Evolutionary conservation across 2,888 invertebrate genomes (phyloP).

Genomic region (Amphiduros pacificus): DNA sequence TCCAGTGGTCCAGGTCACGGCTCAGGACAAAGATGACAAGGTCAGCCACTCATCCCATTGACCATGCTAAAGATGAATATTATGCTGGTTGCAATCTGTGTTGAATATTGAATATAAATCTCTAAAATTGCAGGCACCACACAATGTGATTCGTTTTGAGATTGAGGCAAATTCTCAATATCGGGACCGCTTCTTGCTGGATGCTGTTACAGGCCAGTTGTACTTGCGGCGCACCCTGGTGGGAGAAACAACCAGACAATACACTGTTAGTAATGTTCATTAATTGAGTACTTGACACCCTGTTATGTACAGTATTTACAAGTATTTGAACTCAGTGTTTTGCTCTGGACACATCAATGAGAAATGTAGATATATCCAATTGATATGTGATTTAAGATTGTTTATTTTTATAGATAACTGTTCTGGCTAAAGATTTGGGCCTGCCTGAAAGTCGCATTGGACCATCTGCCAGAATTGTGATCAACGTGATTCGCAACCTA

Average conservation of each 20-base stretch:
- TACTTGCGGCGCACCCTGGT: conserved; percentile 59
- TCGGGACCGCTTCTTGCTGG: conserved; percentile 70
- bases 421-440: conserved; percentile 25
- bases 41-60: conserved; percentile 14
- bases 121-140: conserved; percentile 26
- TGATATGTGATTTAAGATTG: not conserved
- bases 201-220: conserved; percentile 83
- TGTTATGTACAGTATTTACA: not conserved
- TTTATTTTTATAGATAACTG: conserved; percentile 15
- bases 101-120: too few species aligned
- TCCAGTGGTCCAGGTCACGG: conserved; percentile 26
- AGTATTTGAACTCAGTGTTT: not conserved
- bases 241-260: conserved; percentile 24
- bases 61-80: too few species aligned
- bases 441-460: conserved; percentile 17
- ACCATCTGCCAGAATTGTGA: conserved; percentile 28
- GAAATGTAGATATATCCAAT: not conserved
- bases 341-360: not conserved
- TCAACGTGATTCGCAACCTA: conserved; percentile 43
- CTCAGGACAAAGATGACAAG: conserved; percentile 25
- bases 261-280: conserved; percentile 22
- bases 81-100: too few species aligned
- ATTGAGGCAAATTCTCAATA: conserved; percentile 25
- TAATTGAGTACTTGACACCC: not conserved
- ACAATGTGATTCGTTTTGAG: conserved; percentile 22